Conservation (phyloP, 2,888 invertebrate genomes). For the Phortica magna region DNA sequence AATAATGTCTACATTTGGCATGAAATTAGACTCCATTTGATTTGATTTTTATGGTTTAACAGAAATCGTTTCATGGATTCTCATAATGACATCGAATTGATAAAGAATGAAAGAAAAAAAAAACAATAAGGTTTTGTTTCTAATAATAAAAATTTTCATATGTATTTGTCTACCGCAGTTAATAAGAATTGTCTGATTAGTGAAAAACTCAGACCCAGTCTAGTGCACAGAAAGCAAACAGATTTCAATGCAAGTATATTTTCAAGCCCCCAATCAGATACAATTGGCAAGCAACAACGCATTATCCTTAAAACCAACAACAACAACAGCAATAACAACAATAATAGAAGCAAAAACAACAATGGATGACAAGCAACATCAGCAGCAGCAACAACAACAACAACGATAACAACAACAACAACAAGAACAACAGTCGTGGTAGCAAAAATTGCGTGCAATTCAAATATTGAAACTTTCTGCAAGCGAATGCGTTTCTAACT, state of each 20-base stretch:
- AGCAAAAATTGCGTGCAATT: constrained; percentile 72
- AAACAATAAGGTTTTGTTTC: background rate
- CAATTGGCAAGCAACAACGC: constrained; percentile 30
- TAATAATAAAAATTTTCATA: background rate
- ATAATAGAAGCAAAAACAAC: background rate
- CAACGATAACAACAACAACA: background rate
- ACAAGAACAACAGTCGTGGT: constrained; percentile 31
- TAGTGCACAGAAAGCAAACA: background rate
- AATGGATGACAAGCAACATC: constrained; percentile 11
- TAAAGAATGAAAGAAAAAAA: background rate
- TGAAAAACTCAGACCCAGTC: background rate
- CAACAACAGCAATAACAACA: constrained; percentile 7
- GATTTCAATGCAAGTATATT: background rate
- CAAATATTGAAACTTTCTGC: constrained; percentile 63
- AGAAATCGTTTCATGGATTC: background rate
- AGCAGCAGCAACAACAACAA: constrained; percentile 3
- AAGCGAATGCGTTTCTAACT: constrained; percentile 33
- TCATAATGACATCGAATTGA: background rate
- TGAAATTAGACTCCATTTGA: background rate
- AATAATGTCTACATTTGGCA: too few species aligned
- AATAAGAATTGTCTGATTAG: constrained; percentile 1
- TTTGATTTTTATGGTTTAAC: background rate
- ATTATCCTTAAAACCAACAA: constrained; percentile 34
- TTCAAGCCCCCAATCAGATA: constrained; percentile 17
- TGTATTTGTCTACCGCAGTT: background rate